Percentiles rank a stretch among this genome's conserved stretches.
Conservation (phyloP, 1,140 invertebrate species). For the Hypsibius dujardini region DNA sequence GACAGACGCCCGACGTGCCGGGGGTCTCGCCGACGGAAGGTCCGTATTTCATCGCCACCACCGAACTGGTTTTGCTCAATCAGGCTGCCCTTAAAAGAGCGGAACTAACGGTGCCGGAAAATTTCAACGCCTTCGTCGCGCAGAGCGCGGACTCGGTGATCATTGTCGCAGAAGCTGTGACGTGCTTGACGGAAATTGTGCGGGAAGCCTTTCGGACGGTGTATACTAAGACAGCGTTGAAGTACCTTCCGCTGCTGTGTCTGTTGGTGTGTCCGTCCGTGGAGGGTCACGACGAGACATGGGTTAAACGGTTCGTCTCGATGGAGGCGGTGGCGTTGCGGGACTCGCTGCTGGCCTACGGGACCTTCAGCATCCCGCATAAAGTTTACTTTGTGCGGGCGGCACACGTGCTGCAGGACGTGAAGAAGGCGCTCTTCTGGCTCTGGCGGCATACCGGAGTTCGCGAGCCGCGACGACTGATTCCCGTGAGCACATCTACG, state of each 20-base stretch:
- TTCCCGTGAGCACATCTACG: neutral
- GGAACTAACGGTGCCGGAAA: neutral
- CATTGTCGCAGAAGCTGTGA: neutral
- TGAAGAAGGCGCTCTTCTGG: neutral
- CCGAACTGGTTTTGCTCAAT: neutral
- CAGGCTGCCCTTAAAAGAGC: neutral
- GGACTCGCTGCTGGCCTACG: neutral
- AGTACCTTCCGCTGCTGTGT: neutral
- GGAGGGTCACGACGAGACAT: neutral
- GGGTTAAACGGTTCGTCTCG: neutral
- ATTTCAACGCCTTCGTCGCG: neutral
- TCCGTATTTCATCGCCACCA: neutral
- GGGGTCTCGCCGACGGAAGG: no score
- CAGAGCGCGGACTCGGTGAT: neutral
- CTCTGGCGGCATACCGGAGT: neutral
- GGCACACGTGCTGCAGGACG: neutral
- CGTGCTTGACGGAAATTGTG: neutral
- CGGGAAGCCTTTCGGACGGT: neutral
- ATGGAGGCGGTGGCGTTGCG: neutral
- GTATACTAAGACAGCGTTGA: neutral
- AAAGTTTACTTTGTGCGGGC: neutral
- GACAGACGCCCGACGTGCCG: no score
- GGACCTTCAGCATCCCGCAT: neutral
- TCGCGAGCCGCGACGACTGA: neutral
- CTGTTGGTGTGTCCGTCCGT: conserved; percentile 7